Base-by-base conservation (phyloP, 2,113 vertebrate species). In the Odobenus rosmarus region DNA sequence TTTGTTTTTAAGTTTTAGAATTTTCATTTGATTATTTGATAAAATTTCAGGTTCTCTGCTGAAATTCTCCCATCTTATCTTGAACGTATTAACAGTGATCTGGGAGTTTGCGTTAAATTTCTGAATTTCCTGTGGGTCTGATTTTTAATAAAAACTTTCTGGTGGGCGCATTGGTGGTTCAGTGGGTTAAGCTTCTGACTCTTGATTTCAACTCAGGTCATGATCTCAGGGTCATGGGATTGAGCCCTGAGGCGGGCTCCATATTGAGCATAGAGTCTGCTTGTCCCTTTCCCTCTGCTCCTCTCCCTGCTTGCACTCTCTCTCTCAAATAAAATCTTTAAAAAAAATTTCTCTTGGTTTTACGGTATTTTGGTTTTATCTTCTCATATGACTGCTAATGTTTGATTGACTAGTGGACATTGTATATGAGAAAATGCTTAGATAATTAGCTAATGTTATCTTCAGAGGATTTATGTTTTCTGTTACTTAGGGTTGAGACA, bases 81-180 rank as follows among this genome's bases (percentile, higher is more conserved):
- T 55, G 59, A 67, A 59, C 23, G 57, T 64, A 31, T 49, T 64
- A 85, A 46, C 69, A 85, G 21, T 89, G 59, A 77, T 77, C 93
- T 84, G 89, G 61, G 93, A 77, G 51, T 51, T 89, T 84, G 12
- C 23, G 11, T 92, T 96, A 62, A 69, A 57, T 89, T 89, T 93
- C 39, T 88, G 49, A 9, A 31, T 88, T 4, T 67, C 39, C 39
- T 67, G 3, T 83, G 61, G 57, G 23, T 76, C 33, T 88, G 64
- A 61, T 72, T 64, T 79, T 94, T 49, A 7, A 57, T 49, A 69
- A 92, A 71, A 71, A 39, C 24, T 24, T 74, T 24, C 23, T 46
- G 72, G 64, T 69, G 33, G 64, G 16, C 33, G 4, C 31, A 3
- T 6, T 7, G 64, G 33, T 69, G 33, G 64, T 8, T 69, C 33